A percentile compares a stretch with the other conserved stretches of the same genome.
These are phyloP conservation scores for Serrognathus titanus DNA, from an alignment of 2,888 invertebrate genomes.

Conservation along the genomic window DNA sequence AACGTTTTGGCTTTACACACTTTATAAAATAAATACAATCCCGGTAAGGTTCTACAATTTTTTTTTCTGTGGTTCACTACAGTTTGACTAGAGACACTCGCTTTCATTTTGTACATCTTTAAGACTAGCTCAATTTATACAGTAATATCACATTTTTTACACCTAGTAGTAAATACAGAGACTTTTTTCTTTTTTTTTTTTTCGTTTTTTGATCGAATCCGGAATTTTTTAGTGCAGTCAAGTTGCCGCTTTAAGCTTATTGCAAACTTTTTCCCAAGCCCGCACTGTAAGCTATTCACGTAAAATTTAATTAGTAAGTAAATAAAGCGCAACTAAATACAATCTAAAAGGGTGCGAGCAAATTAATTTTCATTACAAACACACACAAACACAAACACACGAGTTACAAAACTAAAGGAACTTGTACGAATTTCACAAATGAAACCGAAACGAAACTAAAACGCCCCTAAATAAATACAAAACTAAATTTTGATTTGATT, in stretches of 20 bases:
- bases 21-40: too few relatives aligned
- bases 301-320: neutral
- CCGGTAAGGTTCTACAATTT: too few relatives aligned
- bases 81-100: constrained; percentile 36
- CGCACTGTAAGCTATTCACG: constrained; percentile 34
- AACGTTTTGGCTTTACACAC: too few relatives aligned
- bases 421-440: neutral
- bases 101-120: constrained; percentile 13
- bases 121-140: constrained; percentile 12
- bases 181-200: too few relatives aligned
- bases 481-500: neutral
- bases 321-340: neutral
- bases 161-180: neutral
- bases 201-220: constrained; percentile 5
- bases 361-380: neutral
- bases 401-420: constrained; percentile 8
- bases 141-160: constrained; percentile 16
- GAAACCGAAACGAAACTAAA: neutral
- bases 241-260: constrained; percentile 49
- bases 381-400: neutral
- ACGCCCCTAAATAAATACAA: neutral
- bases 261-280: constrained; percentile 50
- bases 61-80: constrained; percentile 31
- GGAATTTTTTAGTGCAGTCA: constrained; percentile 42
- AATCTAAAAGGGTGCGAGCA: constrained; percentile 2